Conservation (phyloP, 2,888 invertebrate species). For the Anoplius nigerrimus region DNA sequence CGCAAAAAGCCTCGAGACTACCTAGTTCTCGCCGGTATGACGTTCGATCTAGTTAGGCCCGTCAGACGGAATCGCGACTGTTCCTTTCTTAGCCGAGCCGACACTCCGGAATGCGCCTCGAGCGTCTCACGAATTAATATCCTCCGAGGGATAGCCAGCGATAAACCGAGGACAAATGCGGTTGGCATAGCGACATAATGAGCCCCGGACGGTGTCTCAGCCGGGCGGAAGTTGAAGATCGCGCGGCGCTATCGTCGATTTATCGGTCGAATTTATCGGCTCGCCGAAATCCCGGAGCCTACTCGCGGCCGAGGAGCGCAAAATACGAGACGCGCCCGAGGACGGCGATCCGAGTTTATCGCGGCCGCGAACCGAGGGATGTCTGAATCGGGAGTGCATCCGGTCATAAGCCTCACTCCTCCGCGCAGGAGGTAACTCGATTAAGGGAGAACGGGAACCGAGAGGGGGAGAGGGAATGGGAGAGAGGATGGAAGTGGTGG, state of each 20-base stretch:
- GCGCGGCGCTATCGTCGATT: background rate
- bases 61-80: background rate
- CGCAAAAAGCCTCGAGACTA: constrained; percentile 62
- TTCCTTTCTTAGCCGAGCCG: background rate
- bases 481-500: constrained; percentile 46
- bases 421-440: constrained; percentile 60
- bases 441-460: constrained; percentile 50
- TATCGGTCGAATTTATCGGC: constrained; percentile 3
- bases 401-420: constrained; percentile 55
- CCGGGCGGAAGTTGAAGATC: background rate
- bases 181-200: background rate
- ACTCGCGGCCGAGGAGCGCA: background rate
- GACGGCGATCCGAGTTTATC: constrained; percentile 43
- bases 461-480: background rate
- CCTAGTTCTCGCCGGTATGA: constrained; percentile 58
- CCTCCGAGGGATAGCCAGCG: background rate
- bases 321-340: constrained; percentile 26
- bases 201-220: background rate
- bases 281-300: background rate
- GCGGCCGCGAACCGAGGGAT: constrained; percentile 22
- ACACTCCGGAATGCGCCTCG: background rate
- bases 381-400: constrained; percentile 55
- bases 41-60: constrained; percentile 58
- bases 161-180: background rate
- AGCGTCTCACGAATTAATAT: background rate